A percentile compares a stretch with the other conserved stretches of the same genome.
These are phyloP conservation scores for Thymallus thymallus DNA, from an alignment of 2,113 vertebrate genomes.

Conservation along the genomic window DNA sequence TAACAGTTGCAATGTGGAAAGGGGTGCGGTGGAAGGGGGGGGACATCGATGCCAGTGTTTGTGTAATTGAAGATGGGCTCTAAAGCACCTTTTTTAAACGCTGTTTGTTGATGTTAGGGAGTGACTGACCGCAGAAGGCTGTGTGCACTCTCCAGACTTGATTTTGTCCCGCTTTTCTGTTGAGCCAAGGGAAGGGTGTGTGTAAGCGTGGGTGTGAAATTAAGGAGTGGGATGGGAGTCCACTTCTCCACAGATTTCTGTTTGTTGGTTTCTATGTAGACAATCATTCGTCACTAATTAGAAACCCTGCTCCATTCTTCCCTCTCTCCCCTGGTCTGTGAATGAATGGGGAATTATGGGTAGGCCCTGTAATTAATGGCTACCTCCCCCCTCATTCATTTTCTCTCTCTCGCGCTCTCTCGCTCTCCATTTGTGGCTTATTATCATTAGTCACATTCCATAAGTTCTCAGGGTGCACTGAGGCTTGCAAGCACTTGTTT, in stretches of 20 bases:
- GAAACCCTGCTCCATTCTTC: slow-evolving; percentile 41
- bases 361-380: slow-evolving; percentile 55
- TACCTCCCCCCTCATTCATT: slow-evolving; percentile 7
- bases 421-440: slow-evolving; percentile 28
- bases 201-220: neutral
- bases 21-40: slow-evolving; percentile 4
- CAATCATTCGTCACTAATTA: slow-evolving; percentile 51
- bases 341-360: slow-evolving; percentile 50
- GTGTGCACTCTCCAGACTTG: neutral
- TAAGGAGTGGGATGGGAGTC: neutral
- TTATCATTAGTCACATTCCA: slow-evolving; percentile 68
- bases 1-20: slow-evolving; percentile 1
- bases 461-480: slow-evolving; percentile 49
- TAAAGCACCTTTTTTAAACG: slow-evolving; percentile 36
- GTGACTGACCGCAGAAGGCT: slow-evolving; percentile 34
- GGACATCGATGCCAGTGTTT: slow-evolving; percentile 9
- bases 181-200: neutral
- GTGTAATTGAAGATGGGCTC: slow-evolving; percentile 33
- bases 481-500: slow-evolving; percentile 53
- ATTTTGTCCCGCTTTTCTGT: neutral
- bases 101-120: slow-evolving; percentile 37
- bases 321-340: slow-evolving; percentile 27
- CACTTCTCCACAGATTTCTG: neutral
- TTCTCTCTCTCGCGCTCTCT: neutral
- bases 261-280: slow-evolving; percentile 28